Evolutionary conservation across 64 coral and sea anemone species (phyloP).

Genomic region (Porites australiensis): DNA sequence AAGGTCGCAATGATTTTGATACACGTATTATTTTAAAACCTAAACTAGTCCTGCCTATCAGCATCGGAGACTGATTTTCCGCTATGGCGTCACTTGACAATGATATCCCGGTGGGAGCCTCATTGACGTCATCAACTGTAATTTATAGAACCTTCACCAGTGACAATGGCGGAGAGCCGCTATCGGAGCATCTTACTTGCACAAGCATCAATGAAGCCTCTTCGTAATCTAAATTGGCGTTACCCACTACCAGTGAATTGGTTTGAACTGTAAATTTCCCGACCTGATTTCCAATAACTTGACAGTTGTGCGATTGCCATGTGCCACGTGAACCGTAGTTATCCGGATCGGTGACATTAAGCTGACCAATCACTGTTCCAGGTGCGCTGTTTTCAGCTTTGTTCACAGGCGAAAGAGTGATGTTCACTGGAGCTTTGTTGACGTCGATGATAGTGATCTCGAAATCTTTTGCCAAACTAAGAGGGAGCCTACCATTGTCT

Average conservation of each 20-base stretch:
- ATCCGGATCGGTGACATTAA: slow-evolving; percentile 79
- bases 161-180: slow-evolving; percentile 44
- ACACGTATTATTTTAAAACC: no score
- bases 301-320: slow-evolving; percentile 70
- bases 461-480: slow-evolving; percentile 37
- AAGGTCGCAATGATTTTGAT: neutral
- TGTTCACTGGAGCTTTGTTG: slow-evolving; percentile 77
- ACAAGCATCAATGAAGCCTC: slow-evolving; percentile 22
- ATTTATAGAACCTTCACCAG: slow-evolving; percentile 44
- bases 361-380: slow-evolving; percentile 70
- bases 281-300: slow-evolving; percentile 52
- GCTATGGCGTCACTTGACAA: slow-evolving; percentile 67
- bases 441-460: slow-evolving; percentile 56
- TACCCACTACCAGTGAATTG: slow-evolving; percentile 30
- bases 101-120: slow-evolving; percentile 54
- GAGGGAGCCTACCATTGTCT: slow-evolving; percentile 62
- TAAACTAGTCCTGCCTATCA: slow-evolving; percentile 48
- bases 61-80: slow-evolving; percentile 66
- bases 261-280: slow-evolving; percentile 67
- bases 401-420: slow-evolving; percentile 53
- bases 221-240: slow-evolving; percentile 69
- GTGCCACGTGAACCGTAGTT: slow-evolving; percentile 56
- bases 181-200: slow-evolving; percentile 70
- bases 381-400: slow-evolving; percentile 74
- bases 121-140: slow-evolving; percentile 80